phyloP scores from a whole-genome alignment of 1,140 invertebrate species.

The Hylaeus anthracinus region DNA sequence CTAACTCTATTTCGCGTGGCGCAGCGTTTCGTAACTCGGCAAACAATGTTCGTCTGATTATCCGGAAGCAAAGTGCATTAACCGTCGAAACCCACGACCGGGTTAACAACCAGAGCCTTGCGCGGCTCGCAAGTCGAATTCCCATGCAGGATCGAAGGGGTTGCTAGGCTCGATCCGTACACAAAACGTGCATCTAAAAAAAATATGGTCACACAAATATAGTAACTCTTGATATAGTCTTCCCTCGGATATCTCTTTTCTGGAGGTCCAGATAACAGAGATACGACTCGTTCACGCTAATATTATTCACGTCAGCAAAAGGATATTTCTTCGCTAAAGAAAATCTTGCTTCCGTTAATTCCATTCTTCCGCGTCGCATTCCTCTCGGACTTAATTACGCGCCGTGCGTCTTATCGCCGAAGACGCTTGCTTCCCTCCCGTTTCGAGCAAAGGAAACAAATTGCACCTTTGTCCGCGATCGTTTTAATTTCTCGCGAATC shows the following conservation, averaged over 20 bases:
- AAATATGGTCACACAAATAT: too few relatives aligned
- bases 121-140: too few relatives aligned
- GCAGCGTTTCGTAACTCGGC: slow-evolving; percentile 48
- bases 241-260: too few relatives aligned
- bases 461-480: neutral
- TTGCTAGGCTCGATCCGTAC: too few relatives aligned
- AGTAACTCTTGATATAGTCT: too few relatives aligned
- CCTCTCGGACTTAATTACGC: slow-evolving; percentile 24
- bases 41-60: slow-evolving; percentile 61
- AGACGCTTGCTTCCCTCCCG: neutral
- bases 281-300: too few relatives aligned
- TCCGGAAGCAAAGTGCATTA: slow-evolving; percentile 57
- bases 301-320: too few relatives aligned
- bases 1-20: slow-evolving; percentile 47
- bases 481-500: slow-evolving; percentile 25
- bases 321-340: neutral
- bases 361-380: neutral
- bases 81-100: slow-evolving; percentile 35
- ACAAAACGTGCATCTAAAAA: too few relatives aligned
- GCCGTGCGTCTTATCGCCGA: slow-evolving; percentile 8
- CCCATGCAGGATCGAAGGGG: too few relatives aligned
- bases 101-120: too few relatives aligned
- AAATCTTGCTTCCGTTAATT: slow-evolving; percentile 23
- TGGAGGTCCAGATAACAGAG: too few relatives aligned
- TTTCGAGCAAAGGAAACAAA: neutral